Base-by-base conservation (phyloP, 2,888 invertebrate species). In the Troides helena region DNA sequence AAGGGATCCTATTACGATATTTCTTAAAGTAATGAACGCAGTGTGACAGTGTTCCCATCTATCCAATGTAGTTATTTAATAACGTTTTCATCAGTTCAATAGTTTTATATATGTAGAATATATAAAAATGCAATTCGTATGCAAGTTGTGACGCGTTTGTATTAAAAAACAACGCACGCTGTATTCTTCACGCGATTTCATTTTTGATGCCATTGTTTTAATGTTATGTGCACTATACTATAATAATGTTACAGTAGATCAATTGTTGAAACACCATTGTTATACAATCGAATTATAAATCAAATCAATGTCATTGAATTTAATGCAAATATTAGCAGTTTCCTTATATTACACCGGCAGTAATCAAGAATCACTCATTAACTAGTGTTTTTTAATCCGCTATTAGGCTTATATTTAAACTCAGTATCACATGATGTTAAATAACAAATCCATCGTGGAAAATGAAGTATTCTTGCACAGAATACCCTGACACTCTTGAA, bases 291-390 rank as follows among this genome's bases (percentile, higher is more conserved):
- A 8, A 23, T 59, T 60, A 60, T 60, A n/a, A 39, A 60, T 60
- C 60, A 39, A 39, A 60, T 60, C 60, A n/a, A 43, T 65, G 46
- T 59, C 25, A 65, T 59, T 58, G 18, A 58, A 36, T 59, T 59
- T 59, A 46, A 59, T n/a, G n/a, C 39, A 25, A 64, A 43, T 65
- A 7, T 6, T 56, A n/a, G 30, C 30, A 30, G 30, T 30, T 30
- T 30, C 14, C 8, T 39, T 10, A 10, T 39, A 75, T 72, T 75
- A 76, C 81, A 85, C 85, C 84, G 80, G 75, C 78, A 74, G 83
- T 88, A 87, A 90, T 90, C 86, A 87, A 80, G 79, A 86, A 83
- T 81, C 86, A 83, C 85, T 83, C 72, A 64, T 76, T 73, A 75
- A 73, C 73, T 78, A 72, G 75, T 72, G 79, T 89, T 89, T 89